These are phyloP conservation scores for Melikaiella ostensackeni DNA, from an alignment of 2,888 invertebrate species.

Conservation along the genomic window DNA sequence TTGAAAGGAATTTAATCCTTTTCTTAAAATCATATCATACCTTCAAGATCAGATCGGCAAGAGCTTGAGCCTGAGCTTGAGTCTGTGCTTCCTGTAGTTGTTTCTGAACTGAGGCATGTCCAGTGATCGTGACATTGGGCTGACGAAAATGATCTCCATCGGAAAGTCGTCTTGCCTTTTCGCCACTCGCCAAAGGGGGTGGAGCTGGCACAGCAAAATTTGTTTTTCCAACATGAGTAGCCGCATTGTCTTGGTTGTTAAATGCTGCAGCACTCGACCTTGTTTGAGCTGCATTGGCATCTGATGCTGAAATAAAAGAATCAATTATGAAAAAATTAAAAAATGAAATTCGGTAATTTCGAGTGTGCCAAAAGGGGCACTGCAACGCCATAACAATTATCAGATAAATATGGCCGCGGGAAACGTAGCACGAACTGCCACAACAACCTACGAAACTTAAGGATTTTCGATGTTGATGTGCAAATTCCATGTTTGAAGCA, in stretches of 20 bases:
- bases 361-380: too few relatives aligned
- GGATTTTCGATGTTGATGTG: too few relatives aligned
- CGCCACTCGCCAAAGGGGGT: constrained; percentile 76
- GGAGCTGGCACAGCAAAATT: constrained; percentile 81
- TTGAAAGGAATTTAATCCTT: too few relatives aligned
- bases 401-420: too few relatives aligned
- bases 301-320: constrained; percentile 67
- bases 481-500: too few relatives aligned
- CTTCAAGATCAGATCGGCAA: constrained; percentile 87
- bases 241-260: constrained; percentile 61
- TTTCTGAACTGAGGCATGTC: constrained; percentile 70
- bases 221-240: constrained; percentile 72
- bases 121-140: constrained; percentile 72
- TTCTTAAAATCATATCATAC: constrained; percentile 54
- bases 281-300: constrained; percentile 68
- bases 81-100: constrained; percentile 76
- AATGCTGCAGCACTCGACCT: constrained; percentile 70
- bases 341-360: not conserved
- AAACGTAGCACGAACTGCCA: too few relatives aligned
- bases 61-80: constrained; percentile 86
- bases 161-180: constrained; percentile 80
- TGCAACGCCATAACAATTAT: too few relatives aligned
- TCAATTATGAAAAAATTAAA: not conserved
- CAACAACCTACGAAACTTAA: too few relatives aligned
- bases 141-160: constrained; percentile 80